Evolutionary conservation across 2,113 vertebrate genomes (phyloP), one percentile per base, ranked within the genome.

Genomic region (Hepsetus odoe): DNA sequence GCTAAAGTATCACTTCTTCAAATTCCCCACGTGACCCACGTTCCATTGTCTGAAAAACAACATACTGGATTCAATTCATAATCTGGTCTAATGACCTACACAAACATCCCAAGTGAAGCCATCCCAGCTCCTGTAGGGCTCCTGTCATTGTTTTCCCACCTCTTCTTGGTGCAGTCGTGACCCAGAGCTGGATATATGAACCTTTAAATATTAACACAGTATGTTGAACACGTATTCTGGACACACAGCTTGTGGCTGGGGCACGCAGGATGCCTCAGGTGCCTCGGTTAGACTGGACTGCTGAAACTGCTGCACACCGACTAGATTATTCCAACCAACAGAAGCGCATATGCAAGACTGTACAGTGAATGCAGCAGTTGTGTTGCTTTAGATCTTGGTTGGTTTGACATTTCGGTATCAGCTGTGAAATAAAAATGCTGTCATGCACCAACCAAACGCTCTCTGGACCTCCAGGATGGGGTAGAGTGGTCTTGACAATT

Each of bases 301-400:
- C 67, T 62, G 38, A 46, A 55, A 70, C 76, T 74, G 71, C 80
- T 78, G 62, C 68, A 74, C 44, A 59, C 40, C 35, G 53, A 30
- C 69, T 76, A 75, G 30, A 65, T n/a, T n/a, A n/a, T n/a, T n/a
- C n/a, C n/a, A n/a, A n/a, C n/a, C n/a, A n/a, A n/a, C n/a, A n/a
- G n/a, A 2, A 14, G 58, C 32, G 14, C 30, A 18, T 53, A 18
- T 53, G 61, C 32, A 53, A n/a, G 30, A 65, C 28, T 51, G 58
- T 24, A 4, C 30, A 24, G 59, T 7, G 30, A 51, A 24, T 32
- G 51, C 64, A 75, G 18, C 2, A 40, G 28, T 32, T 46, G 26
- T 20, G 30, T 32, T 51, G 22, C 13, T 38, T 22, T 32, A 40
- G 16, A 28, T 24, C 20, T n/a, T 12, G 12, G 49, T 20, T 20